Percentiles rank a stretch among this genome's conserved stretches.
Evolutionary conservation across 92 coral and sea anemone species (phyloP).

Genomic region (Porites cylindrica): DNA sequence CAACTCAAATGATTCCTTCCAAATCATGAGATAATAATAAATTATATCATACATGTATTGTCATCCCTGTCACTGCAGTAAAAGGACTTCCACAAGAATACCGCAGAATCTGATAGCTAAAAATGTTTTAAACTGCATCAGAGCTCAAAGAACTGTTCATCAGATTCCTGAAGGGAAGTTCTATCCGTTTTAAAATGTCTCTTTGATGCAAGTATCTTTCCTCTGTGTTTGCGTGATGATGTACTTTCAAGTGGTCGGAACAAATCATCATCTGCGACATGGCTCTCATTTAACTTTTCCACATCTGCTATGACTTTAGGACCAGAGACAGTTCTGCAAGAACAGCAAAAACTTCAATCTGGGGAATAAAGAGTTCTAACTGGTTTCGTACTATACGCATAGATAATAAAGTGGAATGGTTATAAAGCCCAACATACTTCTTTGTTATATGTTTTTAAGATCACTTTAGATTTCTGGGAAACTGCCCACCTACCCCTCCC

Average conservation of each 20-base stretch:
- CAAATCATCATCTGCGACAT: conserved; percentile 48
- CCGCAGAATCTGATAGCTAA: no score
- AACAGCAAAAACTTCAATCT: neutral
- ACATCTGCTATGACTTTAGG: conserved; percentile 63
- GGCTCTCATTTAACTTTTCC: conserved; percentile 42
- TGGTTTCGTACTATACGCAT: no score
- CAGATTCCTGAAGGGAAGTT: conserved; percentile 53
- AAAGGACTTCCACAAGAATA: neutral
- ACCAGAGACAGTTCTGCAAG: conserved; percentile 61
- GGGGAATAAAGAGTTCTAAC: no score
- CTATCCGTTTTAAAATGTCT: conserved; percentile 40
- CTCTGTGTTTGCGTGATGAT: conserved; percentile 21
- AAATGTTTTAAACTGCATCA: conserved; percentile 1
- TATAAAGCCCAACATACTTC: no score
- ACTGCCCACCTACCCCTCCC: no score
- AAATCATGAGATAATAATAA: no score
- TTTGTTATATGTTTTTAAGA: no score
- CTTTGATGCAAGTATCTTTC: conserved; percentile 38
- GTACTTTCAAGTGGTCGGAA: conserved; percentile 64
- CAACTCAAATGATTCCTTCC: no score
- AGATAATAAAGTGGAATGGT: no score
- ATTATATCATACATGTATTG: no score
- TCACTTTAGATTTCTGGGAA: no score
- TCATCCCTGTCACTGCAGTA: neutral
- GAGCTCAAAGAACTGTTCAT: conserved; percentile 79